These are phyloP conservation scores for Sepiola atlantica DNA, from an alignment of 2,888 invertebrate species.

Conservation along the genomic window DNA sequence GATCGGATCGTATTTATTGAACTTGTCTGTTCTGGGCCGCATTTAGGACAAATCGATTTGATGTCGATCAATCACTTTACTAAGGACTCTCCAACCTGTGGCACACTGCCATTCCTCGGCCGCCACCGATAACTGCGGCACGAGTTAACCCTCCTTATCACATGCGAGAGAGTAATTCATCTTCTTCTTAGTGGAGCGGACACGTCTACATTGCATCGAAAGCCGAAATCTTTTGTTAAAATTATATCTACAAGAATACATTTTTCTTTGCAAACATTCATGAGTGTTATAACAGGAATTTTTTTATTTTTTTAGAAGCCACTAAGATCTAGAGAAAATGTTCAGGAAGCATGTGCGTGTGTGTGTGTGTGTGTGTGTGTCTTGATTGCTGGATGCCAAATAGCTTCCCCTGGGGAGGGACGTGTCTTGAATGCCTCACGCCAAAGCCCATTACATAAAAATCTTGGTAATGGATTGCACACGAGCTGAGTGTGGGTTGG, in stretches of 20 bases:
- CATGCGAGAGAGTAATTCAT: neutral
- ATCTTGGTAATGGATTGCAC: neutral
- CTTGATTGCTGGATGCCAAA: neutral
- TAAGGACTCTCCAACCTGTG: neutral
- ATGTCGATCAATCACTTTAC: neutral
- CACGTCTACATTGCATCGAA: neutral
- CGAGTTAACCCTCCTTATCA: neutral
- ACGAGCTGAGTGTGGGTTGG: neutral
- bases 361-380: slow-evolving; percentile 6
- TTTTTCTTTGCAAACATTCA: neutral
- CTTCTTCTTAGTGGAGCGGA: neutral
- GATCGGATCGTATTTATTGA: neutral
- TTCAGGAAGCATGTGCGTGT: neutral
- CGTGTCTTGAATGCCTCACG: neutral
- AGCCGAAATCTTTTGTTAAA: neutral
- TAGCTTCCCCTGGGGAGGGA: neutral
- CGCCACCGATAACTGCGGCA: neutral
- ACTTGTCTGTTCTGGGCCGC: neutral
- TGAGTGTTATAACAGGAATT: neutral
- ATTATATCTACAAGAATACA: neutral
- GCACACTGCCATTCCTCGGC: neutral
- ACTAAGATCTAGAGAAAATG: neutral
- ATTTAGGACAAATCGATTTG: neutral
- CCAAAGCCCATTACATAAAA: neutral
- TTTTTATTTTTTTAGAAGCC: neutral